Percentiles rank a stretch among this genome's conserved stretches.
These are phyloP conservation scores for Polypterus senegalus DNA, from an alignment of 2,113 vertebrate species.

Conservation along the genomic window DNA sequence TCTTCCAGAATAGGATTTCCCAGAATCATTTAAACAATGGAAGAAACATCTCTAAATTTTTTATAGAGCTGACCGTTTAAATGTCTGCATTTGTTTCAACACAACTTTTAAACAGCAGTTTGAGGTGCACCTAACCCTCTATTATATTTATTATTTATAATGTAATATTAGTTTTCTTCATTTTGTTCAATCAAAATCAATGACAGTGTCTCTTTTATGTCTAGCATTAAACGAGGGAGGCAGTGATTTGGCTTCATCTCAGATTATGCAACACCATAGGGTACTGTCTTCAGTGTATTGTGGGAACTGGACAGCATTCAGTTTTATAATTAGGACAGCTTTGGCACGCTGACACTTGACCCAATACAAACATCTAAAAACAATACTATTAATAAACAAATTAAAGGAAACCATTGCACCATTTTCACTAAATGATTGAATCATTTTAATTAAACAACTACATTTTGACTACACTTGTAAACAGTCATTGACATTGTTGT, in stretches of 20 bases:
- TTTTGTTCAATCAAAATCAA: conserved; percentile 42
- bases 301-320: conserved; percentile 25
- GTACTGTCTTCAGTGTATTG: conserved; percentile 28
- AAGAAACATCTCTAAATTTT: not conserved
- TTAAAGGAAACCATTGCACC: conserved; percentile 3
- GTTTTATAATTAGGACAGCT: conserved; percentile 29
- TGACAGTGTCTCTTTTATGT: conserved; percentile 26
- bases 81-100: conserved; percentile 27
- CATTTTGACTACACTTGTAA: no score
- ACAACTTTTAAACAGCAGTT: conserved; percentile 29
- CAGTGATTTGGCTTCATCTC: conserved; percentile 25
- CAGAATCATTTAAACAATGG: not conserved
- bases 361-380: conserved; percentile 31
- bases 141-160: conserved; percentile 24
- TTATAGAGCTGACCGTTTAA: conserved; percentile 12
- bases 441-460: no score
- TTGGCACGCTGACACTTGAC: conserved; percentile 33
- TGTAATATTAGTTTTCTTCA: conserved; percentile 35
- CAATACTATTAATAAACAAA: conserved; percentile 25
- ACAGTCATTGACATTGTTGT: no score
- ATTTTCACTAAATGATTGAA: not conserved
- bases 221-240: conserved; percentile 19
- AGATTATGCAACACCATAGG: conserved; percentile 23
- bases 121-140: conserved; percentile 25
- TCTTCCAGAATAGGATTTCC: not conserved